Base-by-base conservation (phyloP, 2,113 vertebrate genomes). In the Sarotherodon lohbergeri region DNA sequence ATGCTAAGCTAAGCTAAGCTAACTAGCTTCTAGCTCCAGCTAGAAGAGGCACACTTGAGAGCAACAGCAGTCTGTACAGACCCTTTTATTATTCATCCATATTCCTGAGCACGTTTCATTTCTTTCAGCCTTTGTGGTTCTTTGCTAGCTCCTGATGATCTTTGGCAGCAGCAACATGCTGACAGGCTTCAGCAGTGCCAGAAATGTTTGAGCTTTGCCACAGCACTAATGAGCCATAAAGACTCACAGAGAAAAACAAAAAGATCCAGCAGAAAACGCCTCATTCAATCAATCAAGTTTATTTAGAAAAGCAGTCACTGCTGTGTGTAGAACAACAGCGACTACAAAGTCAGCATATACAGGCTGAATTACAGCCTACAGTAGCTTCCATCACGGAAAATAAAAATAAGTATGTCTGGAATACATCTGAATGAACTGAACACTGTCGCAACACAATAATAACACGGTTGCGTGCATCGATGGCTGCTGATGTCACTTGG, bases 401-500 rank as follows among this genome's bases (percentile, higher is more conserved):
- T 50, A 78, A 78, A 78, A 78, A 78, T 8, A 50, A 76, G 43
- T 0, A 76, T 39, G 19, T 34, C 16, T 76, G 78, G 84, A 83
- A 61, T 14, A 79, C 46, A 86, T 39, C 79, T 52, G 57, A 68
- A 88, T 82, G 54, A 34, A 24, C 34, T 87, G 71, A 78, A 32
- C 43, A 32, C 14, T 78, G 16, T 50, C 2, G 1, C 43, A 50
- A 50, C 43, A 78, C 63, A 73, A 61, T 39, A 89, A 89, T 78
- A 89, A 86, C 83, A 86, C 22, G 13, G 82, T 41, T 89, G 7
- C n/a, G n/a, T 41, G 80, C 61, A 73, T 84, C 39, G 16, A 55
- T 88, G 86, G 48, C 89, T 56, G 73, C 81, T 88, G 86, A 91
- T 82, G 85, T 92, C 87, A 90, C 63, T 71, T 79, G 90, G 91